These are phyloP conservation scores for Drosophila birchii DNA, from an alignment of 2,888 invertebrate species.

Conservation along the genomic window DNA sequence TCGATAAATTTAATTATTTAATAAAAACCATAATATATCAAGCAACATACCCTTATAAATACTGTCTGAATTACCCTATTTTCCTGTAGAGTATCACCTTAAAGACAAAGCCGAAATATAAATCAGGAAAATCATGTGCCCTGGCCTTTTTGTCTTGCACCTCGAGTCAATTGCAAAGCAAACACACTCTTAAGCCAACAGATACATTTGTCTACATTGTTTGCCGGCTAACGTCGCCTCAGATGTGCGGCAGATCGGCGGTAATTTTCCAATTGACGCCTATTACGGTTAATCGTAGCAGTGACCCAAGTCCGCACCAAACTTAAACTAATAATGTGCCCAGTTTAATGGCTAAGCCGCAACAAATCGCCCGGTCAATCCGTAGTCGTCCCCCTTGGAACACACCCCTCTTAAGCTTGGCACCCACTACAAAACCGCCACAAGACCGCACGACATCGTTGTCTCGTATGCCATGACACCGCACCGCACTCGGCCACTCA, in stretches of 20 bases:
- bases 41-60: neutral
- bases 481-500: neutral
- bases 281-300: conserved; percentile 79
- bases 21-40: neutral
- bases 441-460: conserved; percentile 61
- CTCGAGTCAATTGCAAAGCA: conserved; percentile 1
- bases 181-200: conserved; percentile 16
- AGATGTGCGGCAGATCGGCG: conserved; percentile 67
- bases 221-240: conserved; percentile 21
- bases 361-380: conserved; percentile 62
- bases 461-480: conserved; percentile 26
- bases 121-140: conserved; percentile 27
- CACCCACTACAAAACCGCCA: conserved; percentile 51
- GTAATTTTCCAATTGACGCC: conserved; percentile 80
- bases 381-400: conserved; percentile 11
- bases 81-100: neutral
- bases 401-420: conserved; percentile 19
- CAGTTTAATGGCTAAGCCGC: conserved; percentile 79
- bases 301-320: conserved; percentile 79
- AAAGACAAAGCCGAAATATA: conserved; percentile 6
- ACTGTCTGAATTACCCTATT: neutral
- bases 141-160: conserved; percentile 36
- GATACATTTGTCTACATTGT: conserved; percentile 4
- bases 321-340: conserved; percentile 79
- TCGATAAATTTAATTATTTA: neutral